A percentile compares a stretch with the other conserved stretches of the same genome.
phyloP scores from a whole-genome alignment of 2,888 invertebrate genomes.

The Pyralis farinalis region DNA sequence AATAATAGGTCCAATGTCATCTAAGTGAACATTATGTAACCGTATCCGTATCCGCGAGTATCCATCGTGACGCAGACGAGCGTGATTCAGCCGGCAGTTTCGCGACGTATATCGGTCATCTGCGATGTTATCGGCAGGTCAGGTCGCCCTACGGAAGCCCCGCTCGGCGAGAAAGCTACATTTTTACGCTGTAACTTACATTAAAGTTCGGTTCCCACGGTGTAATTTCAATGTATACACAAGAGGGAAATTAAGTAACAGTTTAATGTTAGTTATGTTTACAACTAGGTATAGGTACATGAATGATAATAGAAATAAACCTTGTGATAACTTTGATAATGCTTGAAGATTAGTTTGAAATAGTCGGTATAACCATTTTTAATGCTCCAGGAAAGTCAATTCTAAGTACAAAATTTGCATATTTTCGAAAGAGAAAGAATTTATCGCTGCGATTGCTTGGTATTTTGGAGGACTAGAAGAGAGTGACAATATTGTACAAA shows the following conservation, averaged over 20 bases:
- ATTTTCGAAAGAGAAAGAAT: too few relatives aligned
- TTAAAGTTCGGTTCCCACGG: slow-evolving; percentile 54
- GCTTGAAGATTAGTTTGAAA: too few relatives aligned
- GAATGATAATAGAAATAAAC: too few relatives aligned
- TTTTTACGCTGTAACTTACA: slow-evolving; percentile 63
- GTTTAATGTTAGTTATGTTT: too few relatives aligned
- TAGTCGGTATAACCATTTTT: too few relatives aligned
- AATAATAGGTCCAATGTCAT: not conserved
- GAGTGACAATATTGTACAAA: too few relatives aligned
- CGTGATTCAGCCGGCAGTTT: slow-evolving; percentile 54
- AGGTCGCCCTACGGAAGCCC: slow-evolving; percentile 65
- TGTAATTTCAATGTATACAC: slow-evolving; percentile 28
- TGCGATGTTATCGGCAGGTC: slow-evolving; percentile 51
- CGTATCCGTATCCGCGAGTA: slow-evolving; percentile 2
- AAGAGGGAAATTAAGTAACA: not conserved
- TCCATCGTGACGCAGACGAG: slow-evolving; percentile 11
- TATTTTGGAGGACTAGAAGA: too few relatives aligned
- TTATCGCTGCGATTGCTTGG: too few relatives aligned
- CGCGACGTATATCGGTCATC: slow-evolving; percentile 58
- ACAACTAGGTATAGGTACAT: too few relatives aligned
- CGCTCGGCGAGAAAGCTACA: slow-evolving; percentile 61
- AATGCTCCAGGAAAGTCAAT: too few relatives aligned
- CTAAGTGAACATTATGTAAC: not conserved
- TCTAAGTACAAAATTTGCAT: too few relatives aligned
- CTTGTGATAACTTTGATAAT: too few relatives aligned